Percentiles rank a stretch among this genome's conserved stretches.
phyloP scores from a whole-genome alignment of 2,888 invertebrate species.

The Mimas tiliae region DNA sequence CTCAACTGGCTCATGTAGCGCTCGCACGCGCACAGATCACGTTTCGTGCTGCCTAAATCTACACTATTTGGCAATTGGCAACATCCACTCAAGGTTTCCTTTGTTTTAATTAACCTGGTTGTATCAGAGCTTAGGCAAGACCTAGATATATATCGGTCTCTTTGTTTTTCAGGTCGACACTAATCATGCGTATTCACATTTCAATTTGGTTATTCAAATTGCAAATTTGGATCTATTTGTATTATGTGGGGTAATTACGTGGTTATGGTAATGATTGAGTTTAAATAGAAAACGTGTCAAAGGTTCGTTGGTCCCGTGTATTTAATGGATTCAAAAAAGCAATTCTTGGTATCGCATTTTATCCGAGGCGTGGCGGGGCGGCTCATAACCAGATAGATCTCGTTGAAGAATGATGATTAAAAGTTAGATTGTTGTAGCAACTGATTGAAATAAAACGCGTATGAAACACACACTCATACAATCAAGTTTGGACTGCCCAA shows the following conservation, averaged over 20 bases:
- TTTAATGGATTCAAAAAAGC: conserved; percentile 1
- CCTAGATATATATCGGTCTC: conserved; percentile 36
- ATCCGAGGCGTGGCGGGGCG: neutral
- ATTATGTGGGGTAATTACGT: conserved; percentile 9
- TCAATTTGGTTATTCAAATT: conserved; percentile 31
- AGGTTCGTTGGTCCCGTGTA: neutral
- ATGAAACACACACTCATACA: conserved; percentile 56
- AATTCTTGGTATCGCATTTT: neutral
- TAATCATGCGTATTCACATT: conserved; percentile 25
- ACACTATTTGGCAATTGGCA: conserved; percentile 61
- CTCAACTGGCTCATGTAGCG: conserved; percentile 39
- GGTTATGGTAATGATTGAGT: neutral
- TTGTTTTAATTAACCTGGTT: conserved; percentile 55
- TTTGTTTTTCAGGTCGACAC: conserved; percentile 29
- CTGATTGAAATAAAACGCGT: conserved; percentile 45
- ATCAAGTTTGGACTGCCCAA: conserved; percentile 78
- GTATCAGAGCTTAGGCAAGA: conserved; percentile 42
- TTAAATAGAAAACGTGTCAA: conserved; percentile 6
- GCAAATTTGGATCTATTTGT: neutral
- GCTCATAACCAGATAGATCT: neutral
- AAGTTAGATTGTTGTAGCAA: conserved; percentile 13
- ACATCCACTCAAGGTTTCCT: conserved; percentile 60
- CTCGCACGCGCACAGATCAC: conserved; percentile 51
- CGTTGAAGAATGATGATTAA: neutral
- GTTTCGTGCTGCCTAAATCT: conserved; percentile 52